Base-by-base conservation (phyloP, 2,113 vertebrate genomes). In the Edolisoma coerulescens region DNA sequence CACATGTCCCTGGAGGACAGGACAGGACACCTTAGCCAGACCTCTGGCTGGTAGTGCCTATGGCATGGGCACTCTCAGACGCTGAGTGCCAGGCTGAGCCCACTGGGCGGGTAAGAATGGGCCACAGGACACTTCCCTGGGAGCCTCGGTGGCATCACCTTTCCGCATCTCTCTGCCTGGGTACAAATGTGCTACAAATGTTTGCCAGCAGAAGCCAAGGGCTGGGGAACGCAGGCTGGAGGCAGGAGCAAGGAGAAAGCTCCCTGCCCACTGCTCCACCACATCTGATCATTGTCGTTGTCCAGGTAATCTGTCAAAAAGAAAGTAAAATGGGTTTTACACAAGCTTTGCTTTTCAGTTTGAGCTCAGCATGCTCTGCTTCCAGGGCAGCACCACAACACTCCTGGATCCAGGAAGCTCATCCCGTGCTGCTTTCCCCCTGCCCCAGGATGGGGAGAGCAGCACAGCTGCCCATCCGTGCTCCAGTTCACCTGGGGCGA, bases 211-310 rank as follows among this genome's bases (percentile, higher is more conserved):
- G 61, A 39, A 75, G 19, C 28, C 9, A 5, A 30, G 0, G 0
- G 23, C 52, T 60, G 87, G 30, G 32, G 54, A 49, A 41, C 0
- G 1, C 21, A 41, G 53, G 24, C 32, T 64, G 70, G 41, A 82
- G 35, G 20, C 41, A 45, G 60, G 28, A 74, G 52, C 3, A 6
- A 69, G 39, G 7, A 32, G 37, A 37, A 71, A 35, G 18, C 26
- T 73, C 30, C 42, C 26, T 87, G 56, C 9, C 16, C 27, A 22
- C 15, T 0, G 0, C 16, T 78, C 26, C 28, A 16, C 32, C 13
- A 2, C 6, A 1, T 21, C 6, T 11, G 41, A 41, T 35, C 26
- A 1, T 33, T 13, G 3, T 18, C 33, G 32, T 7, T 7, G 35
- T 45, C 39, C 35, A 19, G 45, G 52, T 11, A 16, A 74, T 19